phyloP scores from a whole-genome alignment of 1,140 invertebrate genomes.

The Drosophila navojoa region DNA sequence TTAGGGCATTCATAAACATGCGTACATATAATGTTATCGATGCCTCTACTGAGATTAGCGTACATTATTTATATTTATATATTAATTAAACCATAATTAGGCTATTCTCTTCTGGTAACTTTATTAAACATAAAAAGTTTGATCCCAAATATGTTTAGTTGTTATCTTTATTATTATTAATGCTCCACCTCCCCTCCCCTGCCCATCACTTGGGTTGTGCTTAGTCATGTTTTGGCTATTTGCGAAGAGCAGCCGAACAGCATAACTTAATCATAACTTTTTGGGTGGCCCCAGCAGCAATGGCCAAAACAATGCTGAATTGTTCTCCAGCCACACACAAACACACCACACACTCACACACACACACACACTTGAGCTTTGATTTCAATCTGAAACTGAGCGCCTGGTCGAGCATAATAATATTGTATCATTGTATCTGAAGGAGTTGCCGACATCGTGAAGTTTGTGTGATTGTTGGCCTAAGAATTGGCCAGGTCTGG shows the following conservation, averaged over 20 bases:
- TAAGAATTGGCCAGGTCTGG: slow-evolving; percentile 9
- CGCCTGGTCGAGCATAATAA: slow-evolving; percentile 73
- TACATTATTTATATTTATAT: no score
- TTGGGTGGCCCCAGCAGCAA: slow-evolving; percentile 76
- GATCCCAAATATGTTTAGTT: slow-evolving; percentile 19
- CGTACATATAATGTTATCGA: no score
- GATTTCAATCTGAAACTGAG: slow-evolving; percentile 74
- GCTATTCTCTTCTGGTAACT: background rate
- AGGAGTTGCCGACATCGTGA: slow-evolving; percentile 63
- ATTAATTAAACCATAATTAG: background rate
- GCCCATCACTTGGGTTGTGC: slow-evolving; percentile 20
- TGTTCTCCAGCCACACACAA: slow-evolving; percentile 58
- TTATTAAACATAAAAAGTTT: background rate
- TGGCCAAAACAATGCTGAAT: slow-evolving; percentile 79
- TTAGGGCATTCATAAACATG: no score
- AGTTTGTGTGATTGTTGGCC: slow-evolving; percentile 42
- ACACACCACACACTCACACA: slow-evolving; percentile 36
- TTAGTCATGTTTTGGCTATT: slow-evolving; percentile 80
- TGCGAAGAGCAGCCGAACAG: slow-evolving; percentile 46
- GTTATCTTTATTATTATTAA: background rate
- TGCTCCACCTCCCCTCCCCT: background rate
- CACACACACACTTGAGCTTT: slow-evolving; percentile 53
- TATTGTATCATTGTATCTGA: slow-evolving; percentile 82
- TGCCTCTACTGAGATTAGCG: no score
- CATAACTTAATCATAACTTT: slow-evolving; percentile 83